A percentile compares a stretch with the other conserved stretches of the same genome.
Evolutionary conservation across 2,797 vertebrate genomes (phyloP).

Genomic region (Trachops cirrhosus): DNA sequence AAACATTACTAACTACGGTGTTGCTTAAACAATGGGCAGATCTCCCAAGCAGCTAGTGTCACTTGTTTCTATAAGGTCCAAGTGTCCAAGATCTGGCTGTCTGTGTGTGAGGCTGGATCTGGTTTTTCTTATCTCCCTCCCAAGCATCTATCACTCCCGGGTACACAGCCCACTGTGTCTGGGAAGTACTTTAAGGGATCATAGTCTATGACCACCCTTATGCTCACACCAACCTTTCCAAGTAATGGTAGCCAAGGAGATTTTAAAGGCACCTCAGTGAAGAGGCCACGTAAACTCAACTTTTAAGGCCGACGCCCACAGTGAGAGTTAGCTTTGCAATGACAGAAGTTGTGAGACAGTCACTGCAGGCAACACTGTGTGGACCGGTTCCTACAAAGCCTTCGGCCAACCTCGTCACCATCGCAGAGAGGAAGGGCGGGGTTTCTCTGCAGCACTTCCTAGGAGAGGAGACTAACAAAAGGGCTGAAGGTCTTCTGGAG

Average conservation of each 20-base stretch:
- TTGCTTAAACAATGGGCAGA: not conserved
- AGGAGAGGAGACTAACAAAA: not conserved
- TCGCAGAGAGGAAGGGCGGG: not conserved
- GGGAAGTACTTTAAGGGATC: not conserved
- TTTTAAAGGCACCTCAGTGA: not conserved
- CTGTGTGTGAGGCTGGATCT: not conserved
- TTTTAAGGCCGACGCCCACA: not conserved
- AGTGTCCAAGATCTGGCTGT: not conserved
- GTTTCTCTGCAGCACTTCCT: not conserved
- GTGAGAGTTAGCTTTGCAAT: not conserved
- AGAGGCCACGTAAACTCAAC: not conserved
- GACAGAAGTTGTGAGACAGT: not conserved
- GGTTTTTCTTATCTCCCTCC: not conserved
- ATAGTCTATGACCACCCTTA: not conserved
- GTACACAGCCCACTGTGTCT: not conserved
- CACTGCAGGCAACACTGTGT: accelerated
- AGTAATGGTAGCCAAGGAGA: not conserved
- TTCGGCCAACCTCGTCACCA: not conserved
- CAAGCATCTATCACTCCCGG: not conserved
- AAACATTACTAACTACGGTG: not conserved
- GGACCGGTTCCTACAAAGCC: too few species aligned
- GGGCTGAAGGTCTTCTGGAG: not conserved
- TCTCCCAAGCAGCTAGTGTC: not conserved
- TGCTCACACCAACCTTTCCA: not conserved
- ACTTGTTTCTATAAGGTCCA: not conserved